A percentile compares a stretch with the other conserved stretches of the same genome.
These are phyloP conservation scores for Clusia tigrina DNA, from an alignment of 2,888 invertebrate genomes.

Conservation along the genomic window DNA sequence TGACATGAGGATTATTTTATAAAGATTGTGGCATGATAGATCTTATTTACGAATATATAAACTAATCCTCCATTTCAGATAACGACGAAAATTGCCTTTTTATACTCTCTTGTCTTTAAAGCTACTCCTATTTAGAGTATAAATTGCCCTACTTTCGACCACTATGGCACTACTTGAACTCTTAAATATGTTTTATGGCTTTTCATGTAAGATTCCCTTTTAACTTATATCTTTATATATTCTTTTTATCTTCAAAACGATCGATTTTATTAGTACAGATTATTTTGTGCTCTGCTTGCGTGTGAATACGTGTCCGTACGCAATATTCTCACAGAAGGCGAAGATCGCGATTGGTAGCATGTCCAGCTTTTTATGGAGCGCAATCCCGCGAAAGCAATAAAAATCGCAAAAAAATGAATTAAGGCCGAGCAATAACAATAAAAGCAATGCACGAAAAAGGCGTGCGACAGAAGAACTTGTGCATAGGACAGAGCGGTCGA, in stretches of 20 bases:
- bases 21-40: no score
- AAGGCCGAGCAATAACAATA: conserved; percentile 22
- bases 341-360: background rate
- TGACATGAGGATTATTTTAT: no score
- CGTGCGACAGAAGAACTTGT: background rate
- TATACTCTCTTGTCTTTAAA: no score
- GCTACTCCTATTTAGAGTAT: no score
- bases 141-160: background rate
- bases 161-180: background rate
- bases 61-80: no score
- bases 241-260: background rate
- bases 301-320: background rate
- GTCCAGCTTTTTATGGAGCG: background rate
- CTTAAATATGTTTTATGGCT: no score
- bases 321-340: background rate
- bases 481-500: background rate
- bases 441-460: conserved; percentile 16
- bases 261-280: background rate
- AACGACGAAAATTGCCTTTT: no score
- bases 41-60: no score
- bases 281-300: background rate
- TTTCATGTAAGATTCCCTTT: no score
- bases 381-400: conserved; percentile 58
- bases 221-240: no score
- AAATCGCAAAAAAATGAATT: conserved; percentile 45